A percentile compares a stretch with the other conserved stretches of the same genome.
Evolutionary conservation across 1,140 invertebrate genomes (phyloP).

Genomic region (Zaprionus lachaisei): DNA sequence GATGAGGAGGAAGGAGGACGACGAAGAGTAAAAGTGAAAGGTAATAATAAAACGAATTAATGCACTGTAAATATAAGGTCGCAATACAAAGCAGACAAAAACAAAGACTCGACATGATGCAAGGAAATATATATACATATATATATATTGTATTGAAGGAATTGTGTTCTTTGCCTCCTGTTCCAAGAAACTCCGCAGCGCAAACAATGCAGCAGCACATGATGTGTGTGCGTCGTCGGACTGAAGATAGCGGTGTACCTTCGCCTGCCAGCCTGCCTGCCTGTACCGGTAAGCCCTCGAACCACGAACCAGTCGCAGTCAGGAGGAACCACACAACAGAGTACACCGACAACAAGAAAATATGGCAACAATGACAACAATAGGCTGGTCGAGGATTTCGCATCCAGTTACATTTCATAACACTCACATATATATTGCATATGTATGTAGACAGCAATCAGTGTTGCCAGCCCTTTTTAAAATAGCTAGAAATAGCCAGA

Average conservation of each 20-base stretch:
- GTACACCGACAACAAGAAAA: conserved; percentile 26
- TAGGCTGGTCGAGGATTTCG: conserved; percentile 28
- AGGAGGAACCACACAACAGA: conserved; percentile 6
- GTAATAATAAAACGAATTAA: conserved; percentile 77
- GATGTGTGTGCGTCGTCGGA: conserved; percentile 7
- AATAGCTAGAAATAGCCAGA: no score
- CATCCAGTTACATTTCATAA: conserved; percentile 7
- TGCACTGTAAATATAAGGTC: conserved; percentile 62
- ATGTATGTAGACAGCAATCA: background rate
- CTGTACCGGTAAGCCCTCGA: background rate
- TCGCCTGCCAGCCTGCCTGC: background rate
- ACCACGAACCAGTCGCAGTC: background rate
- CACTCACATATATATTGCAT: background rate
- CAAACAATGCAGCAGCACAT: conserved; percentile 23
- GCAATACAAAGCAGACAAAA: conserved; percentile 63
- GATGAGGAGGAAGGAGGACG: conserved; percentile 8
- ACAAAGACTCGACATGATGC: conserved; percentile 57
- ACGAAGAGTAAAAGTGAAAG: conserved; percentile 48
- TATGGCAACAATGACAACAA: conserved; percentile 62
- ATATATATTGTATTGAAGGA: conserved; percentile 59
- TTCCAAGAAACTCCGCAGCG: conserved; percentile 56
- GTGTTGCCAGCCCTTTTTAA: background rate
- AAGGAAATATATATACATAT: conserved; percentile 14
- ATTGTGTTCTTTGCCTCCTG: conserved; percentile 68
- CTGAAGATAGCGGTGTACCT: conserved; percentile 12